phyloP scores from a whole-genome alignment of 2,888 invertebrate species.

The Sussaba pulchella region DNA sequence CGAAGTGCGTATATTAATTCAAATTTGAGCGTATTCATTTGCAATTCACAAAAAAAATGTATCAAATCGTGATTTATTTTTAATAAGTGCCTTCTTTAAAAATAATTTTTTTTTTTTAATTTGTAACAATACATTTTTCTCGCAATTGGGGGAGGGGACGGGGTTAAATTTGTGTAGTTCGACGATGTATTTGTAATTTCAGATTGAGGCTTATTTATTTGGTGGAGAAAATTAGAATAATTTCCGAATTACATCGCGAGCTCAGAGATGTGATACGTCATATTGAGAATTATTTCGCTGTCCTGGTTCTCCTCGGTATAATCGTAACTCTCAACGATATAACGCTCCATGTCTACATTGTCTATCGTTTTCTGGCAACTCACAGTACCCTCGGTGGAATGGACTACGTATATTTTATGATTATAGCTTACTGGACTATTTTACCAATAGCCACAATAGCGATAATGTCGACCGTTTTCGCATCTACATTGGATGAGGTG shows the following conservation, averaged over 20 bases:
- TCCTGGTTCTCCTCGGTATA: slow-evolving; percentile 7
- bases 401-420: neutral
- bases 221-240: slow-evolving; percentile 1
- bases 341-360: slow-evolving; percentile 1
- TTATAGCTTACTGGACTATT: neutral
- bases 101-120: too few relatives aligned
- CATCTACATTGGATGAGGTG: slow-evolving; percentile 26
- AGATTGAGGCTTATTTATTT: neutral
- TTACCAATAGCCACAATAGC: slow-evolving; percentile 6
- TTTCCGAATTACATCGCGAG: slow-evolving; percentile 39
- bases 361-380: slow-evolving; percentile 4
- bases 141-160: too few relatives aligned
- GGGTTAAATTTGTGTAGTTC: too few relatives aligned
- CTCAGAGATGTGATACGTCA: slow-evolving; percentile 21
- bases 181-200: neutral
- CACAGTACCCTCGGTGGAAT: neutral
- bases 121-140: too few relatives aligned
- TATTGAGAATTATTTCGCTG: slow-evolving; percentile 22
- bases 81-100: too few relatives aligned
- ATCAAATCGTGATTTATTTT: too few relatives aligned
- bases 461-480: slow-evolving; percentile 34
- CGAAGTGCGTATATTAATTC: slow-evolving; percentile 16
- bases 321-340: neutral
- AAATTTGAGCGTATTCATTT: too few relatives aligned
- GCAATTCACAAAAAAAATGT: too few relatives aligned